A percentile compares a stretch with the other conserved stretches of the same genome.
Conservation (phyloP, 1,140 invertebrate species). For the Pseudachorutes palmiensis region DNA sequence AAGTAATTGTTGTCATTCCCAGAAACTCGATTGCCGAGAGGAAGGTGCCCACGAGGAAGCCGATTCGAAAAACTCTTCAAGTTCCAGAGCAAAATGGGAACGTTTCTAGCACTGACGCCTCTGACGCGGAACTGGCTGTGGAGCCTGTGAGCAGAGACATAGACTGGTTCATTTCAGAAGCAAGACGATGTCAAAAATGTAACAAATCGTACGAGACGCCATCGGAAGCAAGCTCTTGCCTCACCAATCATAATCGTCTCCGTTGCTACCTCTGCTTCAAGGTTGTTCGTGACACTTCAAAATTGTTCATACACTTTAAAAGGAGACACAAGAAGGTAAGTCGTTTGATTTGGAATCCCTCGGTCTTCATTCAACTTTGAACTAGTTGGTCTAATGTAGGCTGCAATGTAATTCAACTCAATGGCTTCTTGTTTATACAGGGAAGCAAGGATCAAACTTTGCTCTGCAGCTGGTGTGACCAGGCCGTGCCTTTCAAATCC, state of each 20-base stretch:
- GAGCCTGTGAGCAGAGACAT: neutral
- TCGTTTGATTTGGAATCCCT: neutral
- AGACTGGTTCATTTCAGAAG: constrained; percentile 20
- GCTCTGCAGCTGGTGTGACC: constrained; percentile 15
- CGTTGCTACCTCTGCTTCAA: constrained; percentile 24
- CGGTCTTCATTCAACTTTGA: neutral
- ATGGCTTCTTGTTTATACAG: neutral
- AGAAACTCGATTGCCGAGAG: neutral
- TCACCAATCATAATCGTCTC: constrained; percentile 15
- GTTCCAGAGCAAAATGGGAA: neutral
- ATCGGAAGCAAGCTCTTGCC: constrained; percentile 3
- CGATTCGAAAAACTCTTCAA: neutral
- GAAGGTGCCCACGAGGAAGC: neutral
- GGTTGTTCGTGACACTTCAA: constrained; percentile 16
- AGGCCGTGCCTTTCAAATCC: constrained; percentile 15
- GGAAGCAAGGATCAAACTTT: constrained; percentile 17
- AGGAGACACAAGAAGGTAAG: constrained; percentile 13
- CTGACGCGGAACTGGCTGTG: neutral
- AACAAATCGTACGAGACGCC: constrained; percentile 1
- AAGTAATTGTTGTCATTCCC: neutral
- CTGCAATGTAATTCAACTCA: too few species aligned
- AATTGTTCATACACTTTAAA: constrained; percentile 20
- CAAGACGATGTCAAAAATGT: constrained; percentile 18
- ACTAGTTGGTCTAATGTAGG: too few species aligned
- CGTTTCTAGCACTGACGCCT: neutral